These are phyloP conservation scores for Plutomurus gul DNA, from an alignment of 1,140 invertebrate genomes.

Conservation along the genomic window DNA sequence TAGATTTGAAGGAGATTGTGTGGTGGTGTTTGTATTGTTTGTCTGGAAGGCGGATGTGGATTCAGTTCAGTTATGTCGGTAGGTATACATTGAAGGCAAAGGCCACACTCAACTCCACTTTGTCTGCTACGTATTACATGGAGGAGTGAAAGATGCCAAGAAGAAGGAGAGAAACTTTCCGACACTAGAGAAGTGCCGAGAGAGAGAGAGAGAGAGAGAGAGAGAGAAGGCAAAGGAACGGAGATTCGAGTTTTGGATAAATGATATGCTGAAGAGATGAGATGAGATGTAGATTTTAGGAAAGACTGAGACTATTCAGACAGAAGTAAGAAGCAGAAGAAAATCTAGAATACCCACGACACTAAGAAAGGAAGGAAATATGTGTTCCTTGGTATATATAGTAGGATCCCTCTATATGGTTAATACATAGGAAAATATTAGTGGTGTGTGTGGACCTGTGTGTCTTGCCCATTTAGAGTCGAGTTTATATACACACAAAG, in stretches of 20 bases:
- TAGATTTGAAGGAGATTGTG: slow-evolving; percentile 24
- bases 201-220: no score
- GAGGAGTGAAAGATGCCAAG: slow-evolving; percentile 3
- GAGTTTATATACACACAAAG: not conserved
- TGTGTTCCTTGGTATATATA: not conserved
- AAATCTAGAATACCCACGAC: not conserved
- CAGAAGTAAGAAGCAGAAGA: not conserved
- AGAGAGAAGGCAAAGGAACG: no score
- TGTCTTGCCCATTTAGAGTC: slow-evolving; percentile 1
- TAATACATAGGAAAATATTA: slow-evolving; percentile 21
- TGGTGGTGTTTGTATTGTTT: slow-evolving; percentile 19
- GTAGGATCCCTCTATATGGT: not conserved
- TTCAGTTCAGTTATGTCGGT: not conserved
- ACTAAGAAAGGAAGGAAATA: slow-evolving; percentile 27
- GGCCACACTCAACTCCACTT: not conserved
- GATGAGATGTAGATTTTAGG: slow-evolving; percentile 43
- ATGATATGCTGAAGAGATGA: slow-evolving; percentile 43
- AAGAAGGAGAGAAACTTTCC: slow-evolving; percentile 8
- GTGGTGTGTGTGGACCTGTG: not conserved
- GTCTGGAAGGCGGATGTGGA: slow-evolving; percentile 23
- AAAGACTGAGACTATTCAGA: not conserved
- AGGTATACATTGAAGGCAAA: not conserved
- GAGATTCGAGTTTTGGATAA: slow-evolving; percentile 6
- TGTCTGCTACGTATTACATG: not conserved
- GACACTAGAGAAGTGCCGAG: not conserved